Percentiles rank a stretch among this genome's conserved stretches.
Evolutionary conservation across 2,797 vertebrate genomes (phyloP).

Genomic region (Ctenopoma multispine): DNA sequence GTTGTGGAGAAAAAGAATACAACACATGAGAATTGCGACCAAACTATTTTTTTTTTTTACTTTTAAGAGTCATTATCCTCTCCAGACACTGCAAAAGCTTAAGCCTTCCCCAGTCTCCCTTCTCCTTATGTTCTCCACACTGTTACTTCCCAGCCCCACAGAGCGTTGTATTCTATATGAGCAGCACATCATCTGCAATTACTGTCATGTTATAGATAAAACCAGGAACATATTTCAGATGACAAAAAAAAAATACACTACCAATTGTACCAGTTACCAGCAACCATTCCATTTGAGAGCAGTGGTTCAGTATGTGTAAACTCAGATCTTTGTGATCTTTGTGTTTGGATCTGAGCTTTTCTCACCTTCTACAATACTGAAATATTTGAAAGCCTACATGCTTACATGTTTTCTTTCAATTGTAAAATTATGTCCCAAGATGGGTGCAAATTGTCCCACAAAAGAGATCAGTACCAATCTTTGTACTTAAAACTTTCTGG

Average conservation of each 20-base stretch:
- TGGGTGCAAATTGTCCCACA: conserved; percentile 17
- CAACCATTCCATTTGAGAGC: background rate
- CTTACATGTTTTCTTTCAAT: background rate
- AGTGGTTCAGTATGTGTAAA: background rate
- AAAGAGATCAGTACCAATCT: conserved; percentile 11
- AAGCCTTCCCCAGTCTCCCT: conserved; percentile 44
- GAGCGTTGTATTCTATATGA: conserved; percentile 41
- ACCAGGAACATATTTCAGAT: background rate
- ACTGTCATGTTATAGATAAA: conserved; percentile 1
- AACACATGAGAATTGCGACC: conserved; percentile 63
- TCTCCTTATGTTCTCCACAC: conserved; percentile 42
- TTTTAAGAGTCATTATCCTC: conserved; percentile 72
- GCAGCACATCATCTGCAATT: conserved; percentile 17
- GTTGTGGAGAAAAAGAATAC: conserved; percentile 66
- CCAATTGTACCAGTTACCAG: no score
- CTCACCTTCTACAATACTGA: background rate
- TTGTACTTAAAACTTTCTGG: background rate
- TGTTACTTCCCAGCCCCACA: conserved; percentile 24
- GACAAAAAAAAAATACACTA: background rate
- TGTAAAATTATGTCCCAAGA: background rate
- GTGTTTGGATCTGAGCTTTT: background rate
- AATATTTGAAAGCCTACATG: background rate
- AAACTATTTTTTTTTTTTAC: conserved; percentile 75
- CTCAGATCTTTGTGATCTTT: background rate
- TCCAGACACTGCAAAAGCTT: conserved; percentile 71